Percentiles rank a stretch among this genome's conserved stretches.
These are phyloP conservation scores for Rhorus exstirpatorius DNA, from an alignment of 2,888 invertebrate species.

Conservation along the genomic window DNA sequence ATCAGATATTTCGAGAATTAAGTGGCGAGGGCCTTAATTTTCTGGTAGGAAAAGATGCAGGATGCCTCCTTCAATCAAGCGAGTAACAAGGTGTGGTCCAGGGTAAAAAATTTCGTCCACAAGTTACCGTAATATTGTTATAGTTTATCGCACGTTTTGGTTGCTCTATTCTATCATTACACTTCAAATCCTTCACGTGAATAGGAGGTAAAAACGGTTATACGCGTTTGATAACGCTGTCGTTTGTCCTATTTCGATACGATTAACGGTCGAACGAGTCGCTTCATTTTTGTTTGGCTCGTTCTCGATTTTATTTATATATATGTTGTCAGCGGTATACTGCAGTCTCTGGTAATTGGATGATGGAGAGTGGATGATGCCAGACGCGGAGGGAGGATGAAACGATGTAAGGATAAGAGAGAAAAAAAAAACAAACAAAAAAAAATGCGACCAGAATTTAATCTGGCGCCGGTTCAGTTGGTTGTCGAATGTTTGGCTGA, in stretches of 20 bases:
- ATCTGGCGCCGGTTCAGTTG: conserved; percentile 57
- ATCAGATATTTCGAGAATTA: too few species aligned
- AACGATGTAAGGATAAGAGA: neutral
- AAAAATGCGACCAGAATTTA: conserved; percentile 29
- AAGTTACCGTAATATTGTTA: too few species aligned
- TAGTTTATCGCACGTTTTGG: too few species aligned
- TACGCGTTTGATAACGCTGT: neutral
- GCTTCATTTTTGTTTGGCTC: conserved; percentile 29
- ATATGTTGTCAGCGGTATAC: conserved; percentile 15
- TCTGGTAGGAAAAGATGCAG: too few species aligned
- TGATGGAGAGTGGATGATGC: conserved; percentile 32
- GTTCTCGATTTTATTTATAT: conserved; percentile 46
- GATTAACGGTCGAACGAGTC: neutral
- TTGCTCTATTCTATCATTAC: too few species aligned
- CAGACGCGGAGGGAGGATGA: neutral
- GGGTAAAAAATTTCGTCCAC: too few species aligned
- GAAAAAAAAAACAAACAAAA: conserved; percentile 10
- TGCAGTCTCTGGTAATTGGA: conserved; percentile 23
- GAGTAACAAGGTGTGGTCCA: too few species aligned
- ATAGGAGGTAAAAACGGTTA: too few species aligned
- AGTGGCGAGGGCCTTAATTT: too few species aligned
- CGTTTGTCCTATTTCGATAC: neutral
- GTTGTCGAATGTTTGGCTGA: conserved; percentile 56
- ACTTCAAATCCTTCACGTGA: too few species aligned
- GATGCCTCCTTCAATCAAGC: too few species aligned